Conservation (phyloP, 2,888 invertebrate species). For the Dicranocentrus wangi region DNA sequence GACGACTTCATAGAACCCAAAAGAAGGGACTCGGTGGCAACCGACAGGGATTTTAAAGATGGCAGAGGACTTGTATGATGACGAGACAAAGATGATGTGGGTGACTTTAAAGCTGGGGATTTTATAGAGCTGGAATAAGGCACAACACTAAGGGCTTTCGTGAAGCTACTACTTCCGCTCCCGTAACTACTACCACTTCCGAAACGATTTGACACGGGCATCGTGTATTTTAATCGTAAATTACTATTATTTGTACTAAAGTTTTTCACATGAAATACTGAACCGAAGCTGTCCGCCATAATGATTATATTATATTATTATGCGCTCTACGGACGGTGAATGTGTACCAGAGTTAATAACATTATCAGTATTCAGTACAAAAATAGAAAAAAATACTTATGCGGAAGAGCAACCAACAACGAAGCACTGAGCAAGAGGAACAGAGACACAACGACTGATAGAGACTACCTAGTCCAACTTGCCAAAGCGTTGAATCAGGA, state of each 20-base stretch:
- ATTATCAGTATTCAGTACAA: no score
- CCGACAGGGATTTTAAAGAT: conserved; percentile 28
- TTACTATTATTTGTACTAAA: conserved; percentile 50
- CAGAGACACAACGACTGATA: not conserved
- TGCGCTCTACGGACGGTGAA: no score
- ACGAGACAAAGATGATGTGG: conserved; percentile 37
- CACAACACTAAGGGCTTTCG: conserved; percentile 40
- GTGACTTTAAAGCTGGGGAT: not conserved
- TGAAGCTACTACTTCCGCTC: conserved; percentile 22
- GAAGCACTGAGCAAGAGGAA: conserved; percentile 1
- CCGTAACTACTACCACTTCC: conserved; percentile 14
- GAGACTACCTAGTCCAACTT: not conserved
- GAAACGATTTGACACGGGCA: conserved; percentile 39
- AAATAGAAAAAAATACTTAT: not conserved
- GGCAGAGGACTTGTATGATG: conserved; percentile 48
- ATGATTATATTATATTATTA: not conserved
- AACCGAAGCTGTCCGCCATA: conserved; percentile 43
- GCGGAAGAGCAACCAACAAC: not conserved
- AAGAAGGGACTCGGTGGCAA: conserved; percentile 42
- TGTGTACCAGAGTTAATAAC: no score
- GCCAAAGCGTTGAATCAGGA: conserved; percentile 5
- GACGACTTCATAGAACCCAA: conserved; percentile 50
- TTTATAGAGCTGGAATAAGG: conserved; percentile 44
- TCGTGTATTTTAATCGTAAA: conserved; percentile 56
- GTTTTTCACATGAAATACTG: conserved; percentile 60